phyloP scores from a whole-genome alignment of 2,113 vertebrate species.

The Triplophysa dalaica region DNA sequence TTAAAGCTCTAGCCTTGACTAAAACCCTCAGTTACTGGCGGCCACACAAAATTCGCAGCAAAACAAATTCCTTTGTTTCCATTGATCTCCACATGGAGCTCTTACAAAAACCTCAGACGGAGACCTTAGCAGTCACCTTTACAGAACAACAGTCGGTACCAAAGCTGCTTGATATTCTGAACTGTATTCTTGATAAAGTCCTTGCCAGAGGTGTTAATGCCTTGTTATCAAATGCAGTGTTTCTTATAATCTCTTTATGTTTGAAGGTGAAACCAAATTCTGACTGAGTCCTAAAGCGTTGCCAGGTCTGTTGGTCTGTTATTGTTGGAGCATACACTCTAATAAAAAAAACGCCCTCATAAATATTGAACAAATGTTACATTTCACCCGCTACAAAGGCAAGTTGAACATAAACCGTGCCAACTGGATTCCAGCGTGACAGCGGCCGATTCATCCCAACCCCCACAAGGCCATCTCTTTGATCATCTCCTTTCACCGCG shows the following conservation, averaged over 20 bases:
- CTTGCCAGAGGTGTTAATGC: slow-evolving; percentile 19
- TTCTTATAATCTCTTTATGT: slow-evolving; percentile 12
- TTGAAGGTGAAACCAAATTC: slow-evolving; percentile 11
- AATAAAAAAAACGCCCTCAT: too few relatives aligned
- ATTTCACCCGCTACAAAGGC: slow-evolving; percentile 38
- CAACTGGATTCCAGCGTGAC: slow-evolving; percentile 41
- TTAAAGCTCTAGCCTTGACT: too few relatives aligned
- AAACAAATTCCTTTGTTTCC: background rate
- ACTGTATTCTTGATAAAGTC: background rate
- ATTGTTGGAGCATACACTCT: background rate
- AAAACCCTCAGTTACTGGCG: background rate
- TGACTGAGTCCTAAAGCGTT: background rate
- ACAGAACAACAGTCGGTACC: slow-evolving; percentile 8
- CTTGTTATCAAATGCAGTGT: slow-evolving; percentile 17
- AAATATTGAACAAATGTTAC: slow-evolving; percentile 3
- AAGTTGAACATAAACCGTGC: slow-evolving; percentile 47
- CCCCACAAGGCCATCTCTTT: slow-evolving; percentile 21
- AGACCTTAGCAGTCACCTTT: slow-evolving; percentile 2
- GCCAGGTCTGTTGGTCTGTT: background rate
- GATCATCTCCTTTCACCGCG: slow-evolving; percentile 16
- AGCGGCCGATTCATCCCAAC: slow-evolving; percentile 48
- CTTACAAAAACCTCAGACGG: background rate
- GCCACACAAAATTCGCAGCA: background rate
- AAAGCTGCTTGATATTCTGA: slow-evolving; percentile 22
- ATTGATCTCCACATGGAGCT: background rate